phyloP scores from a whole-genome alignment of 2,888 invertebrate species.

The Melolontha melolontha region DNA sequence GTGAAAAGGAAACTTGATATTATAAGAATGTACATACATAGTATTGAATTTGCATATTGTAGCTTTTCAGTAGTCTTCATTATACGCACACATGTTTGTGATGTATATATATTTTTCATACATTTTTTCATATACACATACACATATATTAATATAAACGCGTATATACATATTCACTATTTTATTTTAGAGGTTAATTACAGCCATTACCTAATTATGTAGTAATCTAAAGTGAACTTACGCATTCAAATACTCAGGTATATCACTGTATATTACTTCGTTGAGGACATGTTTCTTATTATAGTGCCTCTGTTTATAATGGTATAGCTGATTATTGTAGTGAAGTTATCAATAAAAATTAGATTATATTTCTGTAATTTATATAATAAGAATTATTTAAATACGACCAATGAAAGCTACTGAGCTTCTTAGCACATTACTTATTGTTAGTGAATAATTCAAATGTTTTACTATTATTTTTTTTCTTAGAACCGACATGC shows the following conservation, averaged over 20 bases:
- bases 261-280: constrained; percentile 17
- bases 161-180: constrained; percentile 17
- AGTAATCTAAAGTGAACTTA: constrained; percentile 21
- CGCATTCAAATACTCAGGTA: constrained; percentile 40
- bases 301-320: constrained; percentile 33
- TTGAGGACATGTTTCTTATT: constrained; percentile 25
- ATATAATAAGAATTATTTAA: neutral
- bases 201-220: constrained; percentile 28
- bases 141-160: constrained; percentile 8
- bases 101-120: constrained; percentile 44
- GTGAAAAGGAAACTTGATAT: constrained; percentile 36
- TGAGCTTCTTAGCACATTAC: neutral
- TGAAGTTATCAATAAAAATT: constrained; percentile 11
- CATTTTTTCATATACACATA: constrained; percentile 38
- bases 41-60: constrained; percentile 30
- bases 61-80: constrained; percentile 41
- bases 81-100: constrained; percentile 47
- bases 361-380: constrained; percentile 5
- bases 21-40: constrained; percentile 35
- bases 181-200: constrained; percentile 38
- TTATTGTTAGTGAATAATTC: no score
- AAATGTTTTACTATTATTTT: no score
- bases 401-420: neutral
- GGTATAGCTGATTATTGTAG: constrained; percentile 23
- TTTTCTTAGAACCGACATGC: no score